Evolutionary conservation across 2,888 invertebrate species (phyloP), one percentile per base, ranked within the genome.

Genomic region (Erebia epiphron): DNA sequence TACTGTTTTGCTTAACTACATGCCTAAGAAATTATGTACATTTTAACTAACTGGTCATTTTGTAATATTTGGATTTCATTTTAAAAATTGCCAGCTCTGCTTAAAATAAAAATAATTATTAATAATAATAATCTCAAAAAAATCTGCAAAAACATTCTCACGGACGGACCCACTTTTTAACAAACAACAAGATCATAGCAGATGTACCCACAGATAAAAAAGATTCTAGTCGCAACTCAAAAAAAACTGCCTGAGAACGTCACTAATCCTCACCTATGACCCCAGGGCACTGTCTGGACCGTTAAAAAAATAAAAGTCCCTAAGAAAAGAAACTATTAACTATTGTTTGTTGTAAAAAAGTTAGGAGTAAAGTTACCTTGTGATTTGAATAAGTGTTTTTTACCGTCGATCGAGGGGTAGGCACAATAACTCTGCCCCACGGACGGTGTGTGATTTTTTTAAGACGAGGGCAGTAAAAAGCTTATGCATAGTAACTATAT

Each of bases 211-310:
- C 85, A 70, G 84, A 88, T 86, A 88, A 85, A 84, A 35, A 83
- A 82, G 78, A 82, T 77, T 69, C 75, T 61, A 46, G 11, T 13
- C 49, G 8, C 14, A 26, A 58, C 35, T 9, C 84, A 67, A 72
- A 70, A 89, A 90, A 88, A 88, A 82, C 79, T 72, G 75, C 87
- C 83, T 92, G 92, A 89, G 92, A 93, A 92, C 85, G 83, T 82
- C 85, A 81, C 79, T 83, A 83, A 83, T 83, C 85, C 80, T 91
- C 87, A 91, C 89, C 92, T 92, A 90, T 93, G 93, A 93, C 93
- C 93, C 90, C 77, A 73, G 93, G 92, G 89, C 80, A 90, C 84
- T 84, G 72, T 81, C 76, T 86, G 86, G 89, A 88, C 90, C 87
- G 86, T 88, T 88, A 85, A 87, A 90, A 88, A 90, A 89, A 89